Evolutionary conservation across 2,113 vertebrate species (phyloP).

Genomic region (Phoenicopterus ruber): DNA sequence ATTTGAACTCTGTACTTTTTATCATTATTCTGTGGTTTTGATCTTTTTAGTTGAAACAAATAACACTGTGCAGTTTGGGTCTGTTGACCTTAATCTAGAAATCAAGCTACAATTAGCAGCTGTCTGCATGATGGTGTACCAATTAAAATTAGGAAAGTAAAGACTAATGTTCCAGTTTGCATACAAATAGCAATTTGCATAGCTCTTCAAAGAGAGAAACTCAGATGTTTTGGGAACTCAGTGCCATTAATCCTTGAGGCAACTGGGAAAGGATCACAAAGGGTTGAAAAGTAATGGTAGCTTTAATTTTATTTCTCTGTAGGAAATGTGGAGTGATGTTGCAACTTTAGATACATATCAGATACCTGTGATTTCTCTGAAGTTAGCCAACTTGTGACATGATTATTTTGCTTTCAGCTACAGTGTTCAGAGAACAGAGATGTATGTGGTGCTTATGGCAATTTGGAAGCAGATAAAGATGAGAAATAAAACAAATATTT

Average conservation of each 20-base stretch:
- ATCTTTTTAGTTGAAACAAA: slow-evolving; percentile 69
- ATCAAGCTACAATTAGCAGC: slow-evolving; percentile 59
- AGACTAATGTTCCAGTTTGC: slow-evolving; percentile 67
- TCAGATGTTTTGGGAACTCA: slow-evolving; percentile 36
- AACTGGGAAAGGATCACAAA: not conserved
- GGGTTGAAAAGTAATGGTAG: not conserved
- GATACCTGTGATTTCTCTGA: not conserved
- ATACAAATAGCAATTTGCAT: slow-evolving; percentile 64
- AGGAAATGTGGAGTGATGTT: not conserved
- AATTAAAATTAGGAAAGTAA: slow-evolving; percentile 76
- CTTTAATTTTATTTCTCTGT: slow-evolving; percentile 14
- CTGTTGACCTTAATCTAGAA: slow-evolving; percentile 73
- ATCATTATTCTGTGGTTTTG: slow-evolving; percentile 56
- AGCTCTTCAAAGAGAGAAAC: slow-evolving; percentile 54
- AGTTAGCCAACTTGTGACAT: not conserved
- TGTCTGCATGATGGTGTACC: slow-evolving; percentile 44
- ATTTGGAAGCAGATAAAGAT: not conserved
- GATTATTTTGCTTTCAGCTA: not conserved
- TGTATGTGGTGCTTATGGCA: not conserved
- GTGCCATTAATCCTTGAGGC: slow-evolving; percentile 48
- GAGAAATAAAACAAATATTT: not conserved
- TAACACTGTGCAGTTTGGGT: slow-evolving; percentile 47
- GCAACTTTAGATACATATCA: not conserved
- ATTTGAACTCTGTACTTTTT: slow-evolving; percentile 59
- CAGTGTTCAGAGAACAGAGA: not conserved